Base-by-base conservation (phyloP, 2,888 invertebrate species). In the Helobdella robusta region DNA sequence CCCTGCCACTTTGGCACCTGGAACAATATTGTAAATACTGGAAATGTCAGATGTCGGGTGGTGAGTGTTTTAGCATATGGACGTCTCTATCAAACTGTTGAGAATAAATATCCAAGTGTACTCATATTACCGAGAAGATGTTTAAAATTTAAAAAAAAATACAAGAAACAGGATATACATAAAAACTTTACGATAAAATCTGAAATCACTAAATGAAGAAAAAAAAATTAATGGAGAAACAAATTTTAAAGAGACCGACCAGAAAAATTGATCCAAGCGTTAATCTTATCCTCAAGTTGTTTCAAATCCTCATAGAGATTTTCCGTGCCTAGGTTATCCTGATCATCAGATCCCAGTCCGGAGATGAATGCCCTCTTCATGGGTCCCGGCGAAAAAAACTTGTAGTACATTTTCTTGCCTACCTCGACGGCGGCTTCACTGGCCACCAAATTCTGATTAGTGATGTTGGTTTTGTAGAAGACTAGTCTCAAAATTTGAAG, bases 1-100 rank as follows among this genome's bases (percentile, higher is more conserved):
- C 11, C 70, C 66, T 4, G 66, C 62, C 59, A 70, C 61, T 52
- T 66, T 59, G 5, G 71, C 70, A 4, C 68, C 71, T 71, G 66
- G 8, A 46, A 0, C 25, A 23, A 35, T 4, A n/a, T n/a, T n/a
- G n/a, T n/a, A n/a, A n/a, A n/a, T n/a, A n/a, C n/a, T n/a, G n/a
- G n/a, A n/a, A n/a, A n/a, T n/a, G n/a, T n/a, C n/a, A n/a, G n/a
- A n/a, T n/a, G n/a, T n/a, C n/a, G n/a, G n/a, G n/a, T n/a, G n/a
- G n/a, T n/a, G n/a, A n/a, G n/a, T n/a, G n/a, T n/a, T n/a, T n/a
- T n/a, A n/a, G n/a, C n/a, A n/a, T n/a, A n/a, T n/a, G n/a, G n/a
- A n/a, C n/a, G n/a, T n/a, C n/a, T n/a, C n/a, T n/a, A n/a, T n/a
- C n/a, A n/a, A n/a, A n/a, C n/a, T n/a, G n/a, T n/a, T n/a, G n/a